Percentiles rank a stretch among this genome's conserved stretches.
Evolutionary conservation across 2,888 invertebrate genomes (phyloP).

Genomic region (Heteromyza rotundicornis): DNA sequence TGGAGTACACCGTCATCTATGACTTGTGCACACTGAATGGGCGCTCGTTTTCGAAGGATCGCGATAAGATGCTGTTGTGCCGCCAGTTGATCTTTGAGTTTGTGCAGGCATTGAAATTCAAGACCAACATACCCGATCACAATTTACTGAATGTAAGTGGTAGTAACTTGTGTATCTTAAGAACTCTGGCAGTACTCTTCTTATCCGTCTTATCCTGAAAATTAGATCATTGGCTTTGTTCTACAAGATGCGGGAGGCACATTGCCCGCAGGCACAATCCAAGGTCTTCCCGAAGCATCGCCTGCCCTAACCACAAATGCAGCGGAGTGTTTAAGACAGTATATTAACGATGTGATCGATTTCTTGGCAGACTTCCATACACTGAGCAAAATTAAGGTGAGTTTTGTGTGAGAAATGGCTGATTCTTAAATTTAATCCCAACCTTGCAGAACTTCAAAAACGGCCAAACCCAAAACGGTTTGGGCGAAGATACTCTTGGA

Average conservation of each 20-base stretch:
- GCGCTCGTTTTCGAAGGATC: conserved; percentile 86
- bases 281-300: conserved; percentile 64
- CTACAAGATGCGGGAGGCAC: conserved; percentile 92
- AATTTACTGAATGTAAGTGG: conserved; percentile 92
- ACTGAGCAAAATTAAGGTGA: conserved; percentile 93
- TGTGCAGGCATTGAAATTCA: conserved; percentile 94
- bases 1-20: conserved; percentile 80
- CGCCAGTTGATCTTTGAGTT: conserved; percentile 92
- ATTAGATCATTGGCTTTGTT: conserved; percentile 82
- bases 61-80: conserved; percentile 92
- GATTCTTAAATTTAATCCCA: conserved; percentile 6
- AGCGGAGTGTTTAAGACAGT: conserved; percentile 91
- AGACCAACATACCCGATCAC: conserved; percentile 90
- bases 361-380: conserved; percentile 96
- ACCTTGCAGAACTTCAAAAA: conserved; percentile 63
- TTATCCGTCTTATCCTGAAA: no score
- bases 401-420: conserved; percentile 1
- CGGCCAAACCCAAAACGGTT: conserved; percentile 70
- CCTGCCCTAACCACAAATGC: conserved; percentile 77
- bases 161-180: no score
- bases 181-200: no score
- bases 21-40: conserved; percentile 91
- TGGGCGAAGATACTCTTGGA: conserved; percentile 95
- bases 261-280: conserved; percentile 77
- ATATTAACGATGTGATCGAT: conserved; percentile 91